Base-by-base conservation (phyloP, 2,888 invertebrate genomes). In the Agrochola lota region DNA sequence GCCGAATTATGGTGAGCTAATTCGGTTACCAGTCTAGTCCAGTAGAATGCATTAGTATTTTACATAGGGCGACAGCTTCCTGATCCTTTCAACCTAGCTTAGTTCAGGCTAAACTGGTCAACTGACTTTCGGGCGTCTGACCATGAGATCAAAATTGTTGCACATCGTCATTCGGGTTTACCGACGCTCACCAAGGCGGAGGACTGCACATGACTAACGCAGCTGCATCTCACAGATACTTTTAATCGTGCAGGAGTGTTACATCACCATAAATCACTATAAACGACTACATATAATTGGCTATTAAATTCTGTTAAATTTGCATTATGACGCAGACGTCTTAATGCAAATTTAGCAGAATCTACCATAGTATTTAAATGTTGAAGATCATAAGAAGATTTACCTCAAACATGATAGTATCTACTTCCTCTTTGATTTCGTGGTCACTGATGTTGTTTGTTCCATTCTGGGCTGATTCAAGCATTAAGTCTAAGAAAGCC, bases 361-460 rank as follows among this genome's bases (percentile, higher is more conserved):
- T 26, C n/a, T 60, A 26, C 43, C 12, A 15, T 20, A 52, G 30
- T 12, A 60, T 46, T 64, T 3, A 60, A 69, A 66, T 49, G 7
- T 23, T 46, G 3, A 26, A 55, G 67, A 26, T 46, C 8, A 6
- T 46, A 40, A 8, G 23, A 30, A 23, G 26, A 30, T 17, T 87
- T 92, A 97, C 98, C 97, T 99, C 98, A 92, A 98, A 98, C 98
- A 98, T 98, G 80, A 98, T 98, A 0, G 98, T 98, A 90, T 98
- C 98, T 0, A 98, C 98, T 97, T 98, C 98, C 92, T 98, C 98
- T 93, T 98, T 98, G 85, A 98, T 98, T 95, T 98, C 98, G 86
- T 97, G 97, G 83, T 98, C 98, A 63, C 97, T 98, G 82, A 98
- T 97, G 79, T 97, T 95, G 68, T 97, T 97, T 78, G 97, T 97